phyloP scores from a whole-genome alignment of 2,797 vertebrate genomes.

The Anas bernieri region DNA sequence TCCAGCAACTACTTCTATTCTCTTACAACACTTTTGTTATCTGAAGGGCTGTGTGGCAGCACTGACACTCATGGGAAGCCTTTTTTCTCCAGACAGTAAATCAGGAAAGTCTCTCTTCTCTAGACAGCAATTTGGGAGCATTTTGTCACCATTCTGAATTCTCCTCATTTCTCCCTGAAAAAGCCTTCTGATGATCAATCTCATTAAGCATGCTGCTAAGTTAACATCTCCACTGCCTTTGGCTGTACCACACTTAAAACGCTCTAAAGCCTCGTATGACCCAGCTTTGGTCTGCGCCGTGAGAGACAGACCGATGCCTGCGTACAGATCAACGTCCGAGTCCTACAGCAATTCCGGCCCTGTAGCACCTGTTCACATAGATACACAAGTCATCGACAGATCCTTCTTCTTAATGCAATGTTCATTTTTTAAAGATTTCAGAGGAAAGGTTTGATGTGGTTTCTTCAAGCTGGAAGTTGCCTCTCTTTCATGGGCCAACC shows the following conservation, averaged over 20 bases:
- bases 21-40: not conserved
- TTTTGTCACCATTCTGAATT: slow-evolving; percentile 3
- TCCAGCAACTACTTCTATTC: not conserved
- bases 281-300: not conserved
- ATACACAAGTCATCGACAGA: not conserved
- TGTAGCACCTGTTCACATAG: not conserved
- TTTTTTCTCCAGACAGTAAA: not conserved
- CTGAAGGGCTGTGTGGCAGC: not conserved
- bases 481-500: not conserved
- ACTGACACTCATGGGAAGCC: not conserved
- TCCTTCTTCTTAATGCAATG: not conserved
- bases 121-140: not conserved
- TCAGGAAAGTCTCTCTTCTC: not conserved
- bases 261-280: not conserved
- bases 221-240: not conserved
- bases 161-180: slow-evolving; percentile 4
- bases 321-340: not conserved
- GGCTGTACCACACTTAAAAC: not conserved
- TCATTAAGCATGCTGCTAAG: not conserved
- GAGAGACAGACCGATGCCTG: not conserved
- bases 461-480: not conserved
- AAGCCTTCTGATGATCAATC: not conserved
- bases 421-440: not conserved
- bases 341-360: not conserved
- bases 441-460: not conserved